Evolutionary conservation across 2,888 invertebrate genomes (phyloP), one percentile per base, ranked within the genome.

Genomic region (Agonum fuliginosum): DNA sequence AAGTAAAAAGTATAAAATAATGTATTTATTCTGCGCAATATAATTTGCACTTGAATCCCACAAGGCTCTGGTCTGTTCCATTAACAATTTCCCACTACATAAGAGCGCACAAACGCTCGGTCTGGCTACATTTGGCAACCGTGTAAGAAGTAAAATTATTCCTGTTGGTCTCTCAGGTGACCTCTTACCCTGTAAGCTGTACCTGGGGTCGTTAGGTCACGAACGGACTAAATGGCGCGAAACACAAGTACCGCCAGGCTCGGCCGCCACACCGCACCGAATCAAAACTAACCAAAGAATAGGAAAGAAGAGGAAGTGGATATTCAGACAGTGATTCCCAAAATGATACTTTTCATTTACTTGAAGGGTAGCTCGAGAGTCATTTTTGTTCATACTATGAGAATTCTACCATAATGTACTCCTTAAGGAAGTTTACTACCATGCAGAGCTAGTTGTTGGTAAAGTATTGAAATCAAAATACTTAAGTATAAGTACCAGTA

Each of bases 171-270:
- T 67, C 67, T 67, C 67, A 41, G 67, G 67, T 67, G 67, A 41
- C 41, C 67, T 41, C 41, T 67, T 41, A 54, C 22, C 41, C 41
- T n/a, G 67, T 41, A 67, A 67, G 41, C 41, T 67, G 37, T 41
- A 37, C 67, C 37, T 67, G 67, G 41, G 67, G 67, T 67, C 67
- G 77, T 77, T 70, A 27, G 58, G 77, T 77, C 77, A 77, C 77
- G 77, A 70, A 43, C 54, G 54, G 37, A 65, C 24, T 77, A 70
- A 77, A 77, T 77, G 77, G 70, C 58, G 77, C 70, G 77, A 77
- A 58, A 70, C 77, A 65, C 34, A 20, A 34, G 54, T 24, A 67
- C 14, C 54, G 17, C 58, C 69, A 17, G n/a, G n/a, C n/a, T n/a
- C 70, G 14, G 12, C 19, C 70, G 58, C 12, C 43, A 43, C 43